These are phyloP conservation scores for Xenopus petersii DNA, from an alignment of 2,797 vertebrate species.

Conservation along the genomic window DNA sequence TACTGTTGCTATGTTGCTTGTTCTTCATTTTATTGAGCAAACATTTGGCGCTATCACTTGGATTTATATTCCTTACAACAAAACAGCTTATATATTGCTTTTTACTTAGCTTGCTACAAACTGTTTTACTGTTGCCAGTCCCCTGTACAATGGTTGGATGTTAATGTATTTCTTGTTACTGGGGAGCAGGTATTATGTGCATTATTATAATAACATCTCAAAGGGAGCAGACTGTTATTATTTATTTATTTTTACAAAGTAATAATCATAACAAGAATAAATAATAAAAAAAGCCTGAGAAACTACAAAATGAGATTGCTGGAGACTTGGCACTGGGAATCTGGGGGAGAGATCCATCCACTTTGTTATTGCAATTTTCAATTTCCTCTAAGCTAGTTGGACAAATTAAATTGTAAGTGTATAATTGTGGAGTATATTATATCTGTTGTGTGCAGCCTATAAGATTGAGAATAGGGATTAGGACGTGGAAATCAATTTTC, in stretches of 20 bases:
- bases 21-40: too few species aligned
- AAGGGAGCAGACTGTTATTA: neutral
- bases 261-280: slow-evolving; percentile 1
- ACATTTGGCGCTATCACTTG: too few species aligned
- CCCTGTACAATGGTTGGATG: too few species aligned
- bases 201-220: slow-evolving; percentile 18
- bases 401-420: slow-evolving; percentile 56
- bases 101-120: too few species aligned
- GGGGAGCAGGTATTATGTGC: neutral
- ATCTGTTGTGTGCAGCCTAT: slow-evolving; percentile 29
- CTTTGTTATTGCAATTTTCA: slow-evolving; percentile 46
- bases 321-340: neutral
- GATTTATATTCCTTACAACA: too few species aligned
- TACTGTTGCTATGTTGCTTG: too few species aligned
- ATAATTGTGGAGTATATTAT: slow-evolving; percentile 50
- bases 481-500: slow-evolving; percentile 55
- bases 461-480: slow-evolving; percentile 52
- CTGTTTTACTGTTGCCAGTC: too few species aligned
- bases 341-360: neutral
- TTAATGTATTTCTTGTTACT: neutral
- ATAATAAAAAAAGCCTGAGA: slow-evolving; percentile 19
- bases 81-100: too few species aligned
- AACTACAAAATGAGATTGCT: slow-evolving; percentile 27
- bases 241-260: neutral
- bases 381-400: slow-evolving; percentile 50